A percentile compares a stretch with the other conserved stretches of the same genome.
phyloP scores from a whole-genome alignment of 1,140 invertebrate genomes.

The Rhagoletis pomonella region DNA sequence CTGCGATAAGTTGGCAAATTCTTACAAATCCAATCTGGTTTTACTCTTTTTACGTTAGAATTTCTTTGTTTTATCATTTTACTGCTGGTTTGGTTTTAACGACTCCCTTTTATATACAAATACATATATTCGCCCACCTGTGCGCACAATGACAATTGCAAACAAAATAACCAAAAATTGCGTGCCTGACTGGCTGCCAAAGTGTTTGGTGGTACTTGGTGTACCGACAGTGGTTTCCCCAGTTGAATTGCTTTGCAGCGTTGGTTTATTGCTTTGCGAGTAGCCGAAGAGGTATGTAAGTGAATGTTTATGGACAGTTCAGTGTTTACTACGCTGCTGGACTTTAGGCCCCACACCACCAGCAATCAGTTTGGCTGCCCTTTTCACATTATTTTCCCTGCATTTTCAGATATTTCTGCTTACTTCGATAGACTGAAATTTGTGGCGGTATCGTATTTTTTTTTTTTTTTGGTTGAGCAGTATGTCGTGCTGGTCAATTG shows the following conservation, averaged over 20 bases:
- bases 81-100: background rate
- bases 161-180: background rate
- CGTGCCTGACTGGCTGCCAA: constrained; percentile 28
- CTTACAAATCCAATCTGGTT: background rate
- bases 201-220: background rate
- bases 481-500: constrained; percentile 7
- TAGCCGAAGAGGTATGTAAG: background rate
- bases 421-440: too few species aligned
- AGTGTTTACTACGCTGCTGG: background rate
- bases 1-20: background rate
- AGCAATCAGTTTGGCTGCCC: background rate
- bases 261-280: background rate
- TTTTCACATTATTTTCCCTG: too few species aligned
- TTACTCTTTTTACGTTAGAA: background rate
- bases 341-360: background rate
- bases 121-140: background rate
- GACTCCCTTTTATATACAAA: too few species aligned
- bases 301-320: background rate
- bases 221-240: background rate
- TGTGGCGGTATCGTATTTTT: too few species aligned
- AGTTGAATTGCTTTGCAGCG: constrained; percentile 14
- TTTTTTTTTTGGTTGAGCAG: background rate
- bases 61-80: background rate
- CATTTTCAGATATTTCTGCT: too few species aligned
- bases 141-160: background rate